phyloP scores from a whole-genome alignment of 2,888 invertebrate genomes.

The Catotricha subobsoleta region DNA sequence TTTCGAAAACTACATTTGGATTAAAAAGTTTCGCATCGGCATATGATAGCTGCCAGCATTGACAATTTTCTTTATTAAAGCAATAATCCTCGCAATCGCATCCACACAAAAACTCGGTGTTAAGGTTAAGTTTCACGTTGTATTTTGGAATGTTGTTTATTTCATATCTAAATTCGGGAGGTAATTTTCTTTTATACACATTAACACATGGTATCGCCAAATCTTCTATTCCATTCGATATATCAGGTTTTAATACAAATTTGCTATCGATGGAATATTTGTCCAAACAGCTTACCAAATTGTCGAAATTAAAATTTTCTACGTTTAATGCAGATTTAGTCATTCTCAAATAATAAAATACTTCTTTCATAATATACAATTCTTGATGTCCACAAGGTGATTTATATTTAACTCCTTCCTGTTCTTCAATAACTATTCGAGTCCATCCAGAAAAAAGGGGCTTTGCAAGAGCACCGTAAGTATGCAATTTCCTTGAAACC shows the following conservation, averaged over 20 bases:
- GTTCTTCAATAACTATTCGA: too few species aligned
- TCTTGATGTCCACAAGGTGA: too few species aligned
- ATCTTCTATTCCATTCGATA: slow-evolving; percentile 72
- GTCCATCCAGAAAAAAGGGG: too few species aligned
- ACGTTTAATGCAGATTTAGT: too few species aligned
- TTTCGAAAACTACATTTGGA: slow-evolving; percentile 33
- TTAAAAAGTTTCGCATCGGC: slow-evolving; percentile 46
- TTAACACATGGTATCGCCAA: slow-evolving; percentile 83
- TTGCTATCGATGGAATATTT: slow-evolving; percentile 47
- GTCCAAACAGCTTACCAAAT: too few species aligned
- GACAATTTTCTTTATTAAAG: slow-evolving; percentile 34
- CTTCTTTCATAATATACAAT: too few species aligned
- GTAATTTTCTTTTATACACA: slow-evolving; percentile 63
- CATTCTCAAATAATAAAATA: too few species aligned
- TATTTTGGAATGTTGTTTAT: slow-evolving; percentile 68
- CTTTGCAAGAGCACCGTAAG: too few species aligned
- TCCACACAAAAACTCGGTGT: slow-evolving; percentile 70
- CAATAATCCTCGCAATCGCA: slow-evolving; percentile 92
- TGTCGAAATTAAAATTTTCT: too few species aligned
- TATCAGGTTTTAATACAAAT: slow-evolving; percentile 44
- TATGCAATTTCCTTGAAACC: too few species aligned
- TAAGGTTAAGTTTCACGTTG: slow-evolving; percentile 68
- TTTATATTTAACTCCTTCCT: too few species aligned
- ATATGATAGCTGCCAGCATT: slow-evolving; percentile 43
- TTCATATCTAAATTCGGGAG: slow-evolving; percentile 75